Evolutionary conservation across 2,797 vertebrate genomes (phyloP).

Genomic region (Atherinosoma microstoma): DNA sequence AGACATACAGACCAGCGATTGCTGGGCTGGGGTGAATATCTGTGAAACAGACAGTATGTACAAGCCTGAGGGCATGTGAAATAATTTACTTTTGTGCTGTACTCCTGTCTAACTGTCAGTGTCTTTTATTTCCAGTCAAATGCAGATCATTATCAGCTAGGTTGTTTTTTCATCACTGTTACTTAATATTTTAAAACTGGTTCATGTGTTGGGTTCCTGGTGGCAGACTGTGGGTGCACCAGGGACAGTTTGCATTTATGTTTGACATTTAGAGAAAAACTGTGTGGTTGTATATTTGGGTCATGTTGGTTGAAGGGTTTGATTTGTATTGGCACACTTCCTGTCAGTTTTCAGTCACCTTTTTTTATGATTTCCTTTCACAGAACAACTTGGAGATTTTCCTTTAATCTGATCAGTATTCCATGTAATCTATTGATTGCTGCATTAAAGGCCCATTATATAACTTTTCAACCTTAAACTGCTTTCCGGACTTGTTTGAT

Average conservation of each 20-base stretch:
- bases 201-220: constrained; percentile 52
- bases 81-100: constrained; percentile 79
- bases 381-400: constrained; percentile 6
- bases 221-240: constrained; percentile 36
- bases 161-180: constrained; percentile 48
- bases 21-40: constrained; percentile 59
- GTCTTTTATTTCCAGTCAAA: constrained; percentile 71
- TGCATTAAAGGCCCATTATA: no score
- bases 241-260: constrained; percentile 46
- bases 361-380: constrained; percentile 5
- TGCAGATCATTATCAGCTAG: constrained; percentile 65
- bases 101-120: constrained; percentile 76
- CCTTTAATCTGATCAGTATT: constrained; percentile 22
- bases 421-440: constrained; percentile 24
- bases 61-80: constrained; percentile 74
- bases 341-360: constrained; percentile 10
- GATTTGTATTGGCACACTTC: constrained; percentile 26
- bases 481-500: no score
- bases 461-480: no score
- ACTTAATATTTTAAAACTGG: constrained; percentile 63
- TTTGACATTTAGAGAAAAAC: constrained; percentile 30
- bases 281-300: constrained; percentile 32
- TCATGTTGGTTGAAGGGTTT: constrained; percentile 29
- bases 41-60: constrained; percentile 75
- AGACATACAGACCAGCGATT: constrained; percentile 63